A percentile compares a stretch with the other conserved stretches of the same genome.
phyloP scores from a whole-genome alignment of 2,797 vertebrate species.

The Perdix hodgsoniae region DNA sequence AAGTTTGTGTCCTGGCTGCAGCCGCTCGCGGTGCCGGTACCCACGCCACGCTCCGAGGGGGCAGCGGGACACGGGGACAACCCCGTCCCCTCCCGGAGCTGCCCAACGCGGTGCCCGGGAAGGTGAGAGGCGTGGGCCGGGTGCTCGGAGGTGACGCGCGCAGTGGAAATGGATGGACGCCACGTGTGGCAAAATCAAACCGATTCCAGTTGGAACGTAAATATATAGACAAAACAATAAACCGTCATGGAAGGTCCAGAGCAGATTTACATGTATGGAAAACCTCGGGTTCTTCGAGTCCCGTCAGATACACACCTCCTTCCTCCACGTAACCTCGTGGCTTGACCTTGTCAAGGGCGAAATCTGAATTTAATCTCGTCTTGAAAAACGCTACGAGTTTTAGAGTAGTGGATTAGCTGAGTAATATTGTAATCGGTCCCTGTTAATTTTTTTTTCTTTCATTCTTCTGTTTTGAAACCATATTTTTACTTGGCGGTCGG shows the following conservation, averaged over 20 bases:
- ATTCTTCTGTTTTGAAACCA: slow-evolving; percentile 99
- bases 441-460: slow-evolving; percentile 99
- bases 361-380: slow-evolving; percentile 78
- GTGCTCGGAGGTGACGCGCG: slow-evolving; percentile 37
- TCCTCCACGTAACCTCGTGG: slow-evolving; percentile 73
- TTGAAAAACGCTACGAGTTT: slow-evolving; percentile 76
- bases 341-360: slow-evolving; percentile 84
- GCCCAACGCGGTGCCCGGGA: slow-evolving; percentile 23
- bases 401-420: slow-evolving; percentile 94
- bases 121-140: slow-evolving; percentile 75
- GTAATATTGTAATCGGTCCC: slow-evolving; percentile 99
- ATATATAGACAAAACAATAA: slow-evolving; percentile 42
- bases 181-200: slow-evolving; percentile 68
- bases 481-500: slow-evolving; percentile 98
- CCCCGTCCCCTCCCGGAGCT: background rate
- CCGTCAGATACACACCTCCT: slow-evolving; percentile 67
- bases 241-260: slow-evolving; percentile 34
- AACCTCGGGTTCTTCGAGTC: slow-evolving; percentile 58
- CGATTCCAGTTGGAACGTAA: slow-evolving; percentile 73
- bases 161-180: slow-evolving; percentile 49
- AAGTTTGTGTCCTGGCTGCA: slow-evolving; percentile 9
- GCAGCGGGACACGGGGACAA: background rate
- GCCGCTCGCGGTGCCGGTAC: background rate
- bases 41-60: slow-evolving; percentile 10
- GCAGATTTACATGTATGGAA: slow-evolving; percentile 45